phyloP scores from a whole-genome alignment of 2,797 vertebrate species.

The Ctenochaetus hawaiiensis region DNA sequence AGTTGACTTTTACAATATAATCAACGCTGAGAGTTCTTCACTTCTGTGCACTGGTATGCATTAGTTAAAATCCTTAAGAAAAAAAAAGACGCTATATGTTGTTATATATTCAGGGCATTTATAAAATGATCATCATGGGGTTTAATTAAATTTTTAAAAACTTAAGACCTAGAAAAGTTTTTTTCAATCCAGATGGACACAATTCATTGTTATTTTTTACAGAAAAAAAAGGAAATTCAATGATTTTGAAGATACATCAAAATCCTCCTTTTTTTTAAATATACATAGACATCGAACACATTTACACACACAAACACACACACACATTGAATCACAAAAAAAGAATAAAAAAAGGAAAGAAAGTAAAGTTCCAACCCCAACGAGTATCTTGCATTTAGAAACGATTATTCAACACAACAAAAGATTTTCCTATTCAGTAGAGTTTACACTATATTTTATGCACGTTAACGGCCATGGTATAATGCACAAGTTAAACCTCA shows the following conservation, averaged over 20 bases:
- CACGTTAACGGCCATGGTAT: constrained; percentile 25
- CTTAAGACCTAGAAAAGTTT: neutral
- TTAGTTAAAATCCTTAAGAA: neutral
- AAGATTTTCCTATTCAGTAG: constrained; percentile 14
- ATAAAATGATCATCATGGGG: too few relatives aligned
- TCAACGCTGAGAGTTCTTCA: constrained; percentile 1
- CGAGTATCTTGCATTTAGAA: neutral
- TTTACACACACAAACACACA: neutral
- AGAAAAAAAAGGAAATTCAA: neutral
- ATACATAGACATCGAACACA: too few relatives aligned
- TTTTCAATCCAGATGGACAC: neutral
- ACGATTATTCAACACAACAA: constrained; percentile 5
- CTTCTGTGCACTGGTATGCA: neutral
- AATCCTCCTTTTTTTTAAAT: neutral
- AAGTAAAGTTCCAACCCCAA: neutral
- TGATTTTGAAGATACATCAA: neutral
- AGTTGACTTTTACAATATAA: constrained; percentile 65
- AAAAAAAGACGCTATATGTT: too few relatives aligned
- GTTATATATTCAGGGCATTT: too few relatives aligned
- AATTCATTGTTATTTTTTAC: neutral
- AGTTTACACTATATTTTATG: constrained; percentile 33
- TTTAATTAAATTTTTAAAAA: too few relatives aligned
- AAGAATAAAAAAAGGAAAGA: neutral
- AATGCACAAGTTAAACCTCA: constrained; percentile 57
- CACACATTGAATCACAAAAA: neutral